Evolutionary conservation across 2,888 invertebrate species (phyloP), one percentile per base, ranked within the genome.

Genomic region (Cantharis rufa): DNA sequence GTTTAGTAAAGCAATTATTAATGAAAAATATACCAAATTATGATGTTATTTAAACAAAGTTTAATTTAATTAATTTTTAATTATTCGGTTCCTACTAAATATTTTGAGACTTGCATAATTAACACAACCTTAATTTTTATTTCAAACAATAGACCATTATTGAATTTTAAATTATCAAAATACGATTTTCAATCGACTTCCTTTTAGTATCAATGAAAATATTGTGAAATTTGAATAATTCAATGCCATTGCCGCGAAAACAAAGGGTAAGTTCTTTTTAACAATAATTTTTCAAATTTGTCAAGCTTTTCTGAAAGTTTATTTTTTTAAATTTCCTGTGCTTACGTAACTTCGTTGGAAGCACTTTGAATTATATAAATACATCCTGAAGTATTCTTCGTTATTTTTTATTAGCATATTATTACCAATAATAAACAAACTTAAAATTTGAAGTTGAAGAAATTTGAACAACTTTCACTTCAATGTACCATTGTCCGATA

Each of bases 201-300:
- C 64, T 24, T 66, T 13, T 24, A 66, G n/a, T 21, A 66, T 66
- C 64, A 66, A 66, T 66, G n/a, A n/a, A 66, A 66, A 66, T n/a
- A 64, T 66, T 66, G 64, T 13, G 13, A n/a, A 21, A 66, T 66
- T 66, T 66, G n/a, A 66, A 66, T 66, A 66, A 66, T 66, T 66
- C 64, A 66, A 66, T 24, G 16, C 21, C 24, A 66, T 66, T 66
- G 64, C n/a, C 18, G 18, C 64, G 13, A 10, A 48, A 48, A n/a
- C n/a, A 48, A 48, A 7, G 48, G 48, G 48, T 9, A 48, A 48
- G n/a, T n/a, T 4, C 1, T 48, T 48, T 48, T 48, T 48, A 32
- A 13, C 11, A 32, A 5, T 24, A 24, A 24, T 24, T 24, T 24
- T 24, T 9, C 9, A 21, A 5, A 21, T 21, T 21, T 21, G 21